Evolutionary conservation across 23 tunicate genomes (phyloP).

Genomic region (Ciona savignyi): DNA sequence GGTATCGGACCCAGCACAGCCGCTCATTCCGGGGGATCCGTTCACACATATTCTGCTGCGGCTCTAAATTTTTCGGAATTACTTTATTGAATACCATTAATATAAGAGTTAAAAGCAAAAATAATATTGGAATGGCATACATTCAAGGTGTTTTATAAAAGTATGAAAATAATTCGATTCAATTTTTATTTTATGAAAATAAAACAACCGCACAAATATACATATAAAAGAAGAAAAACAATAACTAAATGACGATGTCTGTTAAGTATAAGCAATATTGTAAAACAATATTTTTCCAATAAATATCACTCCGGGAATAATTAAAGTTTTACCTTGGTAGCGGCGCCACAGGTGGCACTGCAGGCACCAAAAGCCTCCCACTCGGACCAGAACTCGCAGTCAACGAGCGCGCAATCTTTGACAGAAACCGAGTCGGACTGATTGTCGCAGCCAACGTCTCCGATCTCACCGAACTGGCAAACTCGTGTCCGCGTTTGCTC

Average conservation of each 20-base stretch:
- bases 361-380: slow-evolving; percentile 52
- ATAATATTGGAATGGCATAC: no score
- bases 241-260: slow-evolving; percentile 10
- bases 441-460: slow-evolving; percentile 64
- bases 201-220: no score
- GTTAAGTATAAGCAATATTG: neutral
- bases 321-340: slow-evolving; percentile 33
- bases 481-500: slow-evolving; percentile 40
- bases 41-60: slow-evolving; percentile 33
- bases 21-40: slow-evolving; percentile 48
- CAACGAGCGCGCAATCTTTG: slow-evolving; percentile 27
- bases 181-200: no score
- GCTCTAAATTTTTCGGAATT: neutral
- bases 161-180: no score
- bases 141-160: no score
- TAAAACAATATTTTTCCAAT: neutral
- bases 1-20: slow-evolving; percentile 37
- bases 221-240: no score
- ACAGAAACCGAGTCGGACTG: slow-evolving; percentile 22
- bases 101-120: no score
- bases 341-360: slow-evolving; percentile 49
- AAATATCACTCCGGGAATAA: no score
- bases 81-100: no score
- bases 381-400: slow-evolving; percentile 64
- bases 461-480: slow-evolving; percentile 57